Percentiles rank a stretch among this genome's conserved stretches.
Conservation (phyloP, 1,140 invertebrate species). For the Neoseiulus cucumeris region DNA sequence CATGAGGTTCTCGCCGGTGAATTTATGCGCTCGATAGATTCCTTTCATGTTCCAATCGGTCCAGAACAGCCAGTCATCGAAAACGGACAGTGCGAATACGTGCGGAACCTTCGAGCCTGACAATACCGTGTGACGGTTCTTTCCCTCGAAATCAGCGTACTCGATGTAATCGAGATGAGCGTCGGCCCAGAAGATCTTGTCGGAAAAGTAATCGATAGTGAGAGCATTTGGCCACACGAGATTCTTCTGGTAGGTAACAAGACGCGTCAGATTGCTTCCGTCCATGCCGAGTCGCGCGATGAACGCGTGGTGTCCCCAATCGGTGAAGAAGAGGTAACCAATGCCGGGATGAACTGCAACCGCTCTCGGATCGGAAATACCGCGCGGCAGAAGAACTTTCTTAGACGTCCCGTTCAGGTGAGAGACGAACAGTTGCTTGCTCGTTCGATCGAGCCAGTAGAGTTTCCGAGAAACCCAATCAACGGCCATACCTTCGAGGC, state of each 20-base stretch:
- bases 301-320: constrained; percentile 83
- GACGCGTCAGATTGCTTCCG: constrained; percentile 66
- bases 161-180: constrained; percentile 96
- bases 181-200: constrained; percentile 87
- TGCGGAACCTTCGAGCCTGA: constrained; percentile 61
- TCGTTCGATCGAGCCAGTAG: constrained; percentile 91
- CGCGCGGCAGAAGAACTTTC: constrained; percentile 55
- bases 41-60: constrained; percentile 89
- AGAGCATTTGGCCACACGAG: constrained; percentile 96
- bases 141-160: constrained; percentile 67
- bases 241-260: constrained; percentile 76
- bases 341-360: constrained; percentile 82
- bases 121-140: constrained; percentile 55
- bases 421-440: constrained; percentile 69
- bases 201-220: constrained; percentile 88
- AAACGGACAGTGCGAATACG: constrained; percentile 77
- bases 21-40: constrained; percentile 41
- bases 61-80: constrained; percentile 89
- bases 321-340: constrained; percentile 81
- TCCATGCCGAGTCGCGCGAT: constrained; percentile 97
- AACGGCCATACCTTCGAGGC: constrained; percentile 81
- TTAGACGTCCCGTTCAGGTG: constrained; percentile 80
- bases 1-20: constrained; percentile 26
- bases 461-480: constrained; percentile 93
- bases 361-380: constrained; percentile 74